Base-by-base conservation (phyloP, 2,797 vertebrate species). In the Mastacembelus armatus region DNA sequence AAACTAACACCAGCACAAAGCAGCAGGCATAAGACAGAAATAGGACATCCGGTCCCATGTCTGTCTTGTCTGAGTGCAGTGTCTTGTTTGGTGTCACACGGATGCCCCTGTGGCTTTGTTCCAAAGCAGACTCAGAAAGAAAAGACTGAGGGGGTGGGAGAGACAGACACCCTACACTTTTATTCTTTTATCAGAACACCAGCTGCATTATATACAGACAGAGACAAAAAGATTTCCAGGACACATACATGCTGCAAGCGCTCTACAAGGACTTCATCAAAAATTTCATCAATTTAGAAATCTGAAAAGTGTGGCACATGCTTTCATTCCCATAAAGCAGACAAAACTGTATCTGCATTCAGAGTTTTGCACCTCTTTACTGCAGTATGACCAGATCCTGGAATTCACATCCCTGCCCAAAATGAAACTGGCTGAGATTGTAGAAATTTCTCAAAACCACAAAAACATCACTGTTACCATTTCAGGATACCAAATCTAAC, bases 11-110 rank as follows among this genome's bases (percentile, higher is more conserved):
- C 50, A 66, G 48, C 77, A 36, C 43, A 38, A 66, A 40, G 58
- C 55, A 74, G 60, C 63, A 52, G 59, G 44, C 24, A 19, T 26
- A 27, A 52, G 24, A 43, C 68, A 48, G 68, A 80, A 81, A 77
- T 47, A 45, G 81, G 80, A 52, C 81, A 74, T 69, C 52, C 30
- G 10, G 70, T 40, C 59, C 36, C 19, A 24, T 38, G 38, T 45
- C 77, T 61, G 51, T 40, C 62, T 60, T 24, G 59, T 78, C 83
- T 79, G 78, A 87, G 85, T 84, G 81, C 81, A 63, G 43, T 59
- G 78, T 87, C 83, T 81, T 84, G 80, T 84, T 72, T 79, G 54
- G 67, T 72, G 73, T 83, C 70, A 74, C 69, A 63, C 27, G 63
- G 60, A 71, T 77, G 68, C 55, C 71, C 44, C 71, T 16, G 79